A percentile compares a stretch with the other conserved stretches of the same genome.
Conservation (phyloP, 2,888 invertebrate species). For the Koerneria pararmatus region DNA sequence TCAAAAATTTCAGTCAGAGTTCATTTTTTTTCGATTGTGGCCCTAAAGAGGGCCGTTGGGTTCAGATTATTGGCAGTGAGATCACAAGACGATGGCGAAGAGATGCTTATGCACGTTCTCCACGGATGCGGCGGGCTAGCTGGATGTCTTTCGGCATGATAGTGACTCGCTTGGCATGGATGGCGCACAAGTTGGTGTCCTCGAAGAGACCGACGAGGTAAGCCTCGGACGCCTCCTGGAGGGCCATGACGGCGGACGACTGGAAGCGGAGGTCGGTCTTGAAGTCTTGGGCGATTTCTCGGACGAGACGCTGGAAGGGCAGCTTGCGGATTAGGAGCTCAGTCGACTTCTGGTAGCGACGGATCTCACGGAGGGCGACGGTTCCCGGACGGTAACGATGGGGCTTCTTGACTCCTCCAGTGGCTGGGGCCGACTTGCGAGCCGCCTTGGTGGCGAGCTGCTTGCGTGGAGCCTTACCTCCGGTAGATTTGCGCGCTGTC, state of each 20-base stretch:
- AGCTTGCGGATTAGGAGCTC: conserved; percentile 67
- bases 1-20: too few relatives aligned
- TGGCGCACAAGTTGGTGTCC: conserved; percentile 95
- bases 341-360: conserved; percentile 91
- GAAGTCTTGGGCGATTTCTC: conserved; percentile 43
- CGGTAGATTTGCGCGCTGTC: conserved; percentile 27
- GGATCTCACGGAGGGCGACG: conserved; percentile 89
- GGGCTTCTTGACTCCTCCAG: conserved; percentile 91
- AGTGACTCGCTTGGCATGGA: conserved; percentile 92
- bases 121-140: conserved; percentile 34
- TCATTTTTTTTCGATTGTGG: too few relatives aligned
- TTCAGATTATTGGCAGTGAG: too few relatives aligned
- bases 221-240: conserved; percentile 78
- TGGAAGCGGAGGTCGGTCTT: conserved; percentile 74
- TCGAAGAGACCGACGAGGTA: conserved; percentile 90
- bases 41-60: conserved; percentile 38
- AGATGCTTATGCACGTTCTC: conserved; percentile 34
- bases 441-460: conserved; percentile 29
- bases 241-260: conserved; percentile 86
- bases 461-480: conserved; percentile 22
- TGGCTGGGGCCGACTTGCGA: conserved; percentile 86
- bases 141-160: conserved; percentile 94
- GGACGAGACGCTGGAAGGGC: conserved; percentile 69
- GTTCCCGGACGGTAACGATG: conserved; percentile 93
- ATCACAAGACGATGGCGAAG: conserved; percentile 34